phyloP scores from a whole-genome alignment of 2,888 invertebrate genomes.

The Pseudoips prasinana region DNA sequence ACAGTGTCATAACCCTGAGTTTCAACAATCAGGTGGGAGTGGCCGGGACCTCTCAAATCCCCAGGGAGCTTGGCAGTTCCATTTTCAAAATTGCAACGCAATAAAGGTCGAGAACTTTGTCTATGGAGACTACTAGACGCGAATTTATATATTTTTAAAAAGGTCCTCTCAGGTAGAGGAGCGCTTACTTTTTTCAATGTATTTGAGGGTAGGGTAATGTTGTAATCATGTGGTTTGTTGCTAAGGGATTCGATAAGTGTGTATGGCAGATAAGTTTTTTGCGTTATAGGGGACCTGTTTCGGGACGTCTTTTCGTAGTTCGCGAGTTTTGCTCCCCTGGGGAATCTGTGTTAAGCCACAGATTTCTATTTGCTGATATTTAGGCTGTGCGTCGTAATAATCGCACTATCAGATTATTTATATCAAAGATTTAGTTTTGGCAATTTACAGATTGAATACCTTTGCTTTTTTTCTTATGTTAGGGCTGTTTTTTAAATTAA shows the following conservation, averaged over 20 bases:
- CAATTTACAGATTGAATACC: too few species aligned
- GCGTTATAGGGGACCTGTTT: background rate
- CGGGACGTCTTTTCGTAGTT: background rate
- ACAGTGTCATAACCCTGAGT: slow-evolving; percentile 53
- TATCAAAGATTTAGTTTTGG: too few species aligned
- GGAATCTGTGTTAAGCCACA: too few species aligned
- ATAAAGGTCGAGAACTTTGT: slow-evolving; percentile 41
- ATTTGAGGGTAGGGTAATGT: slow-evolving; percentile 21
- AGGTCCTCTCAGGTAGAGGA: slow-evolving; percentile 28
- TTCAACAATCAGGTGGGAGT: slow-evolving; percentile 55
- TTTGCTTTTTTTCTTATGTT: too few species aligned
- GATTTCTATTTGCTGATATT: too few species aligned
- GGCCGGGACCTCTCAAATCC: slow-evolving; percentile 37
- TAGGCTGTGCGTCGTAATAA: too few species aligned
- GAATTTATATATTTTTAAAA: slow-evolving; percentile 37
- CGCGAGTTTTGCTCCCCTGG: too few species aligned
- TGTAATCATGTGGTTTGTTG: slow-evolving; percentile 19
- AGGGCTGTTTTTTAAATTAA: too few species aligned
- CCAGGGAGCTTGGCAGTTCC: slow-evolving; percentile 44
- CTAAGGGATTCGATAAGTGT: slow-evolving; percentile 17
- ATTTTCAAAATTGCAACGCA: slow-evolving; percentile 65
- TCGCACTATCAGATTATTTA: too few species aligned
- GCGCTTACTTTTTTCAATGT: slow-evolving; percentile 28
- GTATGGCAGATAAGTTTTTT: background rate
- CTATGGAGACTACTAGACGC: slow-evolving; percentile 36